Percentiles rank a stretch among this genome's conserved stretches.
Evolutionary conservation across 2,888 invertebrate species (phyloP).

Genomic region (Vesta saturnalis): DNA sequence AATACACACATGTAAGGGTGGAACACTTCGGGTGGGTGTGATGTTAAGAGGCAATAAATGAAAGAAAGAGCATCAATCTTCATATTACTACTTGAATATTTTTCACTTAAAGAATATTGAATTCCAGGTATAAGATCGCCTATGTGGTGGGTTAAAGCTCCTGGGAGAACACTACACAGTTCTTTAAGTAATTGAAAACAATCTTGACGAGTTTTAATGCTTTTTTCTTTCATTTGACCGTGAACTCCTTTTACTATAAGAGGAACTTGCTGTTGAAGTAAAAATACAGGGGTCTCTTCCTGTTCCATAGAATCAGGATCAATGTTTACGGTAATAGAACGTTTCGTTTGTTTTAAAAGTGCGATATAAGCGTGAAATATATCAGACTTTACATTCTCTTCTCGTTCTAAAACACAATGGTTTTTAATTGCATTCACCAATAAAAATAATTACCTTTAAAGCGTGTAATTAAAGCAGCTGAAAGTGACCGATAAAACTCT

Average conservation of each 20-base stretch:
- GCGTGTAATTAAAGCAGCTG: constrained; percentile 89
- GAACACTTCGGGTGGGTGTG: constrained; percentile 82
- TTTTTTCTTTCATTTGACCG: constrained; percentile 85
- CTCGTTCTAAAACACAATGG: constrained; percentile 74
- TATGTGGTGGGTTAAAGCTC: constrained; percentile 79
- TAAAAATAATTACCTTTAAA: constrained; percentile 78
- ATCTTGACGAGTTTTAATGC: constrained; percentile 89
- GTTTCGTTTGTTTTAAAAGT: constrained; percentile 87
- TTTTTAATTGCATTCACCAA: background rate
- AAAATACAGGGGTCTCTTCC: constrained; percentile 74
- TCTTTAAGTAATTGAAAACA: constrained; percentile 92
- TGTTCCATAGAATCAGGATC: constrained; percentile 79
- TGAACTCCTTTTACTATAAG: constrained; percentile 89
- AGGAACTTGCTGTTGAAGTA: constrained; percentile 72
- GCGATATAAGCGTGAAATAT: constrained; percentile 97
- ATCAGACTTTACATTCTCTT: constrained; percentile 99
- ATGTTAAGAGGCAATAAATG: constrained; percentile 82
- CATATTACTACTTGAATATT: constrained; percentile 96
- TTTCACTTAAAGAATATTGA: constrained; percentile 88
- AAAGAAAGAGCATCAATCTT: constrained; percentile 97
- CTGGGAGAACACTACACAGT: constrained; percentile 88
- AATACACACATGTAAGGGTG: constrained; percentile 81
- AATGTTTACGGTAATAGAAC: constrained; percentile 70
- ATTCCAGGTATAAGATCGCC: constrained; percentile 89
- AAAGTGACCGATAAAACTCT: constrained; percentile 88